Percentiles rank a stretch among this genome's conserved stretches.
These are phyloP conservation scores for Decapterus maruadsi DNA, from an alignment of 2,797 vertebrate species.

Conservation along the genomic window DNA sequence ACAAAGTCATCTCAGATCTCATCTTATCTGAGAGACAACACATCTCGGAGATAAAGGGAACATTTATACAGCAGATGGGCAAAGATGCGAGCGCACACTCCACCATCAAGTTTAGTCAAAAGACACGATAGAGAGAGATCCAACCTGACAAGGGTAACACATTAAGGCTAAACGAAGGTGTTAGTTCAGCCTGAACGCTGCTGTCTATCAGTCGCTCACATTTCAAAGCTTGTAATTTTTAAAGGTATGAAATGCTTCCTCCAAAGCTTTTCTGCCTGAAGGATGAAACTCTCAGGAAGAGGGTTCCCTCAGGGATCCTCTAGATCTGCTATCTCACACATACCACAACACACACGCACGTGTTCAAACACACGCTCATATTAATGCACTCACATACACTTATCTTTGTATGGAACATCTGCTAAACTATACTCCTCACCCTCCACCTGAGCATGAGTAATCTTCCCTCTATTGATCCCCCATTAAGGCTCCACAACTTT, in stretches of 20 bases:
- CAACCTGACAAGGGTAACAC: slow-evolving; percentile 30
- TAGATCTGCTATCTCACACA: slow-evolving; percentile 52
- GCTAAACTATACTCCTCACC: slow-evolving; percentile 66
- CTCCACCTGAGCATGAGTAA: slow-evolving; percentile 70
- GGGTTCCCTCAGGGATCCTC: slow-evolving; percentile 58
- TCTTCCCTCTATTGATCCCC: slow-evolving; percentile 72
- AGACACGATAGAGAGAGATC: slow-evolving; percentile 35
- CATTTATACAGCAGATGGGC: slow-evolving; percentile 57
- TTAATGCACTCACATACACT: slow-evolving; percentile 17
- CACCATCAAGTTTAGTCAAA: slow-evolving; percentile 45
- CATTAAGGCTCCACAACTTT: slow-evolving; percentile 67
- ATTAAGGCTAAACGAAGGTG: slow-evolving; percentile 57
- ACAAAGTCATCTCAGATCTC: slow-evolving; percentile 48
- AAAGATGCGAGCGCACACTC: slow-evolving; percentile 35
- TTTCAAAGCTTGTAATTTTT: slow-evolving; percentile 65
- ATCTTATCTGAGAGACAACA: slow-evolving; percentile 54
- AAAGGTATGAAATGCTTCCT: slow-evolving; percentile 59
- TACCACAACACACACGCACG: slow-evolving; percentile 42
- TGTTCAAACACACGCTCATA: slow-evolving; percentile 36
- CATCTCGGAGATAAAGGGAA: slow-evolving; percentile 51
- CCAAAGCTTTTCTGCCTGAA: slow-evolving; percentile 59
- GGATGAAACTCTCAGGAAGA: slow-evolving; percentile 57
- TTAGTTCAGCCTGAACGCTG: slow-evolving; percentile 62
- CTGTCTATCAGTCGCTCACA: slow-evolving; percentile 50
- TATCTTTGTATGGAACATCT: slow-evolving; percentile 75